These are phyloP conservation scores for Leptonema lineaticorne DNA, from an alignment of 1,140 invertebrate genomes.

Conservation along the genomic window DNA sequence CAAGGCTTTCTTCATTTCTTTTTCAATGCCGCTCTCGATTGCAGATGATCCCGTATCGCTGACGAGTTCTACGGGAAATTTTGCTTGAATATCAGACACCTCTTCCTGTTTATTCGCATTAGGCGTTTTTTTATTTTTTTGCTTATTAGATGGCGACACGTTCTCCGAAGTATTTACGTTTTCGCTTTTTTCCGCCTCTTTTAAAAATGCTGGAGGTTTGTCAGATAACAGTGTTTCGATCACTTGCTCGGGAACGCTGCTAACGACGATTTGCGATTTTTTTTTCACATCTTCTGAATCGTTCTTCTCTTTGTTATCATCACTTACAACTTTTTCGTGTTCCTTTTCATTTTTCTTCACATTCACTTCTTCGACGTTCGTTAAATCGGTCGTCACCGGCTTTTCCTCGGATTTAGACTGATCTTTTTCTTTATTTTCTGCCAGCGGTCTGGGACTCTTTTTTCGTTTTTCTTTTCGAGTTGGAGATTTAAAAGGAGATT, in stretches of 20 bases:
- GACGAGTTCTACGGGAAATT: background rate
- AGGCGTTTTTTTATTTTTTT: background rate
- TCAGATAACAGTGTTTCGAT: background rate
- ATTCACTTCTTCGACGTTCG: background rate
- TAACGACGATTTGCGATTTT: background rate
- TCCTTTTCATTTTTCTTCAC: background rate
- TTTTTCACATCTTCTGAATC: background rate
- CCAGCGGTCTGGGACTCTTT: constrained; percentile 11
- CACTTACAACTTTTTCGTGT: background rate
- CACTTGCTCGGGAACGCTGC: background rate
- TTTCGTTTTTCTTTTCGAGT: constrained; percentile 17
- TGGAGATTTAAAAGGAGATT: background rate
- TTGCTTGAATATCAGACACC: background rate
- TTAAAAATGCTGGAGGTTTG: background rate
- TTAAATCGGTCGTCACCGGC: background rate
- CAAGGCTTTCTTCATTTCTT: constrained; percentile 29
- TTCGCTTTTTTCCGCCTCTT: background rate
- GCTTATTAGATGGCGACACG: too few relatives aligned
- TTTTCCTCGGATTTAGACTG: background rate
- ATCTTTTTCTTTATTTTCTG: constrained; percentile 16
- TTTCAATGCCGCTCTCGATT: constrained; percentile 16
- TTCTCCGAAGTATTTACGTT: too few relatives aligned
- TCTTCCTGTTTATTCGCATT: background rate
- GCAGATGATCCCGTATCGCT: background rate
- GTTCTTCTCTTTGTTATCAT: background rate